phyloP scores from a whole-genome alignment of 2,888 invertebrate species.

The Trissoscelio sp. region DNA sequence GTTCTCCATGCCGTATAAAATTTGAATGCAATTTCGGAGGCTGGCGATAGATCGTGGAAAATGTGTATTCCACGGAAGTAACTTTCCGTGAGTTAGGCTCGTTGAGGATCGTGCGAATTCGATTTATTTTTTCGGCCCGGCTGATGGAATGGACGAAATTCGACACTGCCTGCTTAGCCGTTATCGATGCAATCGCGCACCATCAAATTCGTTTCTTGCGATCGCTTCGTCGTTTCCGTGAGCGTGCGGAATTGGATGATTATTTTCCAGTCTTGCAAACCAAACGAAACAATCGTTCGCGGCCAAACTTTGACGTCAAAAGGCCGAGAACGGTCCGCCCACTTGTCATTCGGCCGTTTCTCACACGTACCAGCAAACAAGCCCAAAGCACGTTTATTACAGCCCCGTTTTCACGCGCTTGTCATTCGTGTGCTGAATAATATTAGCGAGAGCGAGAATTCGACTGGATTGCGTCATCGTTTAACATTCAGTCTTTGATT shows the following conservation, averaged over 20 bases:
- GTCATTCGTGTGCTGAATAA: constrained; percentile 54
- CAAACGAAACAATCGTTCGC: constrained; percentile 37
- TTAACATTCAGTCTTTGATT: constrained; percentile 28
- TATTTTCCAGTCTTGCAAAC: constrained; percentile 6
- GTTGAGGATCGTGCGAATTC: constrained; percentile 78
- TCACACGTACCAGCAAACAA: constrained; percentile 66
- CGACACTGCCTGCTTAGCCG: constrained; percentile 68
- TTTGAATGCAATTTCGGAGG: constrained; percentile 27
- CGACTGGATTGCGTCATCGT: constrained; percentile 32
- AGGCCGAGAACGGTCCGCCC: constrained; percentile 72
- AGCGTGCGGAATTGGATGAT: background rate
- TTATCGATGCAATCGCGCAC: constrained; percentile 33
- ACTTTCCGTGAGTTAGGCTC: constrained; percentile 77
- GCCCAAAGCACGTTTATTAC: constrained; percentile 55
- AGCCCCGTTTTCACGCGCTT: constrained; percentile 61
- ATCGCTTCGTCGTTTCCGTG: background rate
- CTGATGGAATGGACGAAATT: constrained; percentile 71
- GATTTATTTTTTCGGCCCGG: constrained; percentile 75
- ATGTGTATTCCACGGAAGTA: constrained; percentile 53
- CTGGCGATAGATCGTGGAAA: constrained; percentile 38
- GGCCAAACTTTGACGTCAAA: constrained; percentile 60
- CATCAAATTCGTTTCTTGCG: constrained; percentile 27
- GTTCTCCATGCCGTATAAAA: constrained; percentile 22
- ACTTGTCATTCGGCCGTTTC: constrained; percentile 73
- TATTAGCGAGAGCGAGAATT: constrained; percentile 19